Percentiles rank a stretch among this genome's conserved stretches.
Evolutionary conservation across 2,113 vertebrate genomes (phyloP).

Genomic region (Donacobius atricapilla): DNA sequence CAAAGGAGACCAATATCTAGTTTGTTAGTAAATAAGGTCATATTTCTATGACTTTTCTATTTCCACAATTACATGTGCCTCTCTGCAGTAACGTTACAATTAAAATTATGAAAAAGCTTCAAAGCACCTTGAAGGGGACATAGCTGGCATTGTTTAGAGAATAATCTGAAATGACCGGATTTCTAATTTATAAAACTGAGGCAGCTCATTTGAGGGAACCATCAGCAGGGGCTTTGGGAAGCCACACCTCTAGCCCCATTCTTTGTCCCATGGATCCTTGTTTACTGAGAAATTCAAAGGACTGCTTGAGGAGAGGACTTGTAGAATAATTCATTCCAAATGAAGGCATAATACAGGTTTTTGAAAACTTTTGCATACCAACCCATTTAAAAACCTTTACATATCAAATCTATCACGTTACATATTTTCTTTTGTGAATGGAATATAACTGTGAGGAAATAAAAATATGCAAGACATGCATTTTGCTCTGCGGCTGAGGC

Average conservation of each 20-base stretch:
- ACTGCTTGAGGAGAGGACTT: not conserved
- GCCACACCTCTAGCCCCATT: not conserved
- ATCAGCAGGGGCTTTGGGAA: not conserved
- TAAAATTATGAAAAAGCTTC: conserved; percentile 32
- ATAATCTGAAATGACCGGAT: not conserved
- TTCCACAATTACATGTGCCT: not conserved
- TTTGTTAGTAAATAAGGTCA: conserved; percentile 50
- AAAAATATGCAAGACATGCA: not conserved
- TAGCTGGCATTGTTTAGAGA: conserved; percentile 11
- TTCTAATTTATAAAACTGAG: conserved; percentile 52
- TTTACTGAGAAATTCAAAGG: conserved; percentile 5
- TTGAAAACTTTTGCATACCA: not conserved
- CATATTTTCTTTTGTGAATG: not conserved
- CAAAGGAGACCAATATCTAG: conserved; percentile 16
- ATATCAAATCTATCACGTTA: not conserved
- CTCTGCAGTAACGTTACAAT: conserved; percentile 17
- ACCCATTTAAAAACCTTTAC: not conserved
- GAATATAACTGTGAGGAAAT: not conserved
- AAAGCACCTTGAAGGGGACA: conserved; percentile 44
- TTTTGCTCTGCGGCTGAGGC: not conserved
- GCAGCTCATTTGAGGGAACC: not conserved
- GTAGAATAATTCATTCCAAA: not conserved
- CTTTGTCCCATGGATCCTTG: not conserved
- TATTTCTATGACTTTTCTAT: no score
- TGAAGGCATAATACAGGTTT: not conserved